Percentiles rank a stretch among this genome's conserved stretches.
Evolutionary conservation across 2,797 vertebrate species (phyloP).

Genomic region (Microhierax caerulescens): DNA sequence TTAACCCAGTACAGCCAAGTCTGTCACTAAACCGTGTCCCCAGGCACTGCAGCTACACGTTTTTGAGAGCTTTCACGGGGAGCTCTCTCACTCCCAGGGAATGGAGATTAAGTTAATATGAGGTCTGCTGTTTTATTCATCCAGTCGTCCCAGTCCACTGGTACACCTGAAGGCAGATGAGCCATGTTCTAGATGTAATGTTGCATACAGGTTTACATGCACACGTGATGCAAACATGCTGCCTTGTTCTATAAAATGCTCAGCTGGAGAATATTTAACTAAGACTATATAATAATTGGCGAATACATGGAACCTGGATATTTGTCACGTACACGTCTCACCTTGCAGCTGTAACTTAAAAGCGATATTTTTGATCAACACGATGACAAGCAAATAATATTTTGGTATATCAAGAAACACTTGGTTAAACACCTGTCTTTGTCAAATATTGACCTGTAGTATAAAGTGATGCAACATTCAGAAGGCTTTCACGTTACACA

Average conservation of each 20-base stretch:
- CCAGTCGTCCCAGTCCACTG: not conserved
- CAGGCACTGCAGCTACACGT: too few species aligned
- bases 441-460: not conserved
- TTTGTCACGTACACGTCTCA: not conserved
- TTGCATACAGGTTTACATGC: not conserved
- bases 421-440: not conserved
- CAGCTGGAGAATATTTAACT: not conserved
- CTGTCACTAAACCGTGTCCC: too few species aligned
- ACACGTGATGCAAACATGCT: not conserved
- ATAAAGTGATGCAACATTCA: not conserved
- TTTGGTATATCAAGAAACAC: not conserved
- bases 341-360: not conserved
- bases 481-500: not conserved
- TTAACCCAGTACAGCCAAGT: too few species aligned
- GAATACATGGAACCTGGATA: not conserved
- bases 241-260: not conserved
- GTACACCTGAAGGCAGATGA: not conserved
- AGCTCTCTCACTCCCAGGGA: not conserved
- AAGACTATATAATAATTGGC: not conserved
- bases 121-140: not conserved
- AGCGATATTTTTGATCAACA: not conserved
- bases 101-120: not conserved
- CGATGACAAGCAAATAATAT: not conserved
- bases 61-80: too few species aligned
- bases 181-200: accelerated